phyloP scores from a whole-genome alignment of 1,140 invertebrate species.

The Aphelinus atriplicis region DNA sequence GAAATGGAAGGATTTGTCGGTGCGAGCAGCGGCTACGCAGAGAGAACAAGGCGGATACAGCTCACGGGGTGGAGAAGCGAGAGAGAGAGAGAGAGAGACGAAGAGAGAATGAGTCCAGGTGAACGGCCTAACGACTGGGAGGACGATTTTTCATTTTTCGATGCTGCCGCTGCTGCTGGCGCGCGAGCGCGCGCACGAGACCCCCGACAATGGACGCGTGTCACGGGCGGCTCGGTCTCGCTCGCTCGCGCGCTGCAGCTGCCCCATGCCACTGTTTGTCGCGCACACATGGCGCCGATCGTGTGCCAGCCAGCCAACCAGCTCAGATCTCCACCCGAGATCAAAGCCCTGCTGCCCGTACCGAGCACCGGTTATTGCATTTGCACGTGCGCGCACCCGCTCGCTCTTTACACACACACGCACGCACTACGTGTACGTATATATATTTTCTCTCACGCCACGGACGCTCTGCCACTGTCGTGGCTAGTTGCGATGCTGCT shows the following conservation, averaged over 20 bases:
- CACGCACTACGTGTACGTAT: too few relatives aligned
- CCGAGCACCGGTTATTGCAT: constrained; percentile 36
- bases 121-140: constrained; percentile 50
- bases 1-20: constrained; percentile 4
- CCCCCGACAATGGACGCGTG: constrained; percentile 65
- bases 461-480: too few relatives aligned
- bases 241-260: constrained; percentile 4
- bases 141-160: constrained; percentile 65
- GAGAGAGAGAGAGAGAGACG: not conserved
- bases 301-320: constrained; percentile 8
- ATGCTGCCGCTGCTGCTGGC: constrained; percentile 43
- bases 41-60: not conserved
- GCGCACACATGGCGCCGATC: constrained; percentile 57
- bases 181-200: constrained; percentile 51
- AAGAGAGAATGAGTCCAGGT: constrained; percentile 53
- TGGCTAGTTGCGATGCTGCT: too few relatives aligned
- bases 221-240: constrained; percentile 48
- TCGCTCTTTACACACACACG: not conserved
- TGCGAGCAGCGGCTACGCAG: not conserved
- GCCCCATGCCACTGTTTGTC: constrained; percentile 55
- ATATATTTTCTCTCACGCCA: too few relatives aligned
- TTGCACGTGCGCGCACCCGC: constrained; percentile 15
- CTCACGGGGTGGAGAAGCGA: not conserved
- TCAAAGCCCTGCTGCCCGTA: constrained; percentile 47
- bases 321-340: constrained; percentile 56